Conservation (phyloP, 2,113 vertebrate species). For the Platycercus adscitus region DNA sequence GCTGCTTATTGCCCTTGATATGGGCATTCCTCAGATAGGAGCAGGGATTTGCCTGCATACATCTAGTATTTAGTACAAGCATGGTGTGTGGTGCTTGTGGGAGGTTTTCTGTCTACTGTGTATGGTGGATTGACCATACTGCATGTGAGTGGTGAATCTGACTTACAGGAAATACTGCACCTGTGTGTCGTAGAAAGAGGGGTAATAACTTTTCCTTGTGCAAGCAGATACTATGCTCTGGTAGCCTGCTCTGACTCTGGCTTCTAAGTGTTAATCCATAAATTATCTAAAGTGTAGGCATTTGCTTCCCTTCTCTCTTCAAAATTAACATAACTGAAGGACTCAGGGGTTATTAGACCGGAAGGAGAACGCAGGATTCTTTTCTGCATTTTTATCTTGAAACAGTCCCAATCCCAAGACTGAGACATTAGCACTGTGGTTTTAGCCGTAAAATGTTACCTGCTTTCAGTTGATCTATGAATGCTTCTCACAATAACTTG, state of each 20-base stretch:
- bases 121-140: not conserved
- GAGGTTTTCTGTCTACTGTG: not conserved
- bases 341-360: not conserved
- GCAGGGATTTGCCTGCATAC: not conserved
- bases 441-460: not conserved
- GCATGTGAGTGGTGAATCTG: fast-evolving
- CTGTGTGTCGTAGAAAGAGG: not conserved
- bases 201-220: not conserved
- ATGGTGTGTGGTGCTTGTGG: not conserved
- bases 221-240: not conserved
- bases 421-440: not conserved
- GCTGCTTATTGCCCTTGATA: not conserved
- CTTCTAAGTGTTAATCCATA: not conserved
- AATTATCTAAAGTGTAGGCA: not conserved
- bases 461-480: not conserved
- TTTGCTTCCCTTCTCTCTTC: not conserved
- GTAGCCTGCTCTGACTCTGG: not conserved
- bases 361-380: not conserved
- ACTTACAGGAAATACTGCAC: not conserved
- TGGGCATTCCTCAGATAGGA: not conserved
- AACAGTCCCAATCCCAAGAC: not conserved
- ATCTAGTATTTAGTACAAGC: not conserved
- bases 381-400: not conserved
- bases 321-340: not conserved
- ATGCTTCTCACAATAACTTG: not conserved